A percentile compares a stretch with the other conserved stretches of the same genome.
phyloP scores from a whole-genome alignment of 2,113 vertebrate genomes.

The Myotis lucifugus region DNA sequence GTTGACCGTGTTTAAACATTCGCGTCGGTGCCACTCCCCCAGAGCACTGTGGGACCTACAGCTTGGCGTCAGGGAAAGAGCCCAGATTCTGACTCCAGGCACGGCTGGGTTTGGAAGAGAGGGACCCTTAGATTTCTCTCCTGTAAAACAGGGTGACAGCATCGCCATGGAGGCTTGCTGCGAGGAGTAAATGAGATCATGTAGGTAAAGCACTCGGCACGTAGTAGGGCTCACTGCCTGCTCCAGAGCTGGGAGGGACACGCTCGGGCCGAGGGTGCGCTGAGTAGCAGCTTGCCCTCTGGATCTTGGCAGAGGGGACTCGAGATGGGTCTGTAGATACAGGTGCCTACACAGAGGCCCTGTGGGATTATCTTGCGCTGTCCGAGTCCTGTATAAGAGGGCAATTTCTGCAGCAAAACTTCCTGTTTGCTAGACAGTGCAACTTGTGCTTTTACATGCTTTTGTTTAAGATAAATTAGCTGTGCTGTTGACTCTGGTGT shows the following conservation, averaged over 20 bases:
- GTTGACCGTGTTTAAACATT: background rate
- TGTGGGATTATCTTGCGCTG: background rate
- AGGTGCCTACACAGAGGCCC: background rate
- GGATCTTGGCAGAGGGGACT: background rate
- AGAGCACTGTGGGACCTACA: background rate
- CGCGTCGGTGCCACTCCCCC: background rate
- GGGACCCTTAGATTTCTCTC: background rate
- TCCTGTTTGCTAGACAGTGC: constrained; percentile 46
- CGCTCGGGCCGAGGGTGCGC: no score
- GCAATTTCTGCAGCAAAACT: constrained; percentile 80
- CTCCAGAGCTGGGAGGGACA: background rate
- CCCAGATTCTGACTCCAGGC: background rate
- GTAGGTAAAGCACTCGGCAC: background rate
- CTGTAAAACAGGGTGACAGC: background rate
- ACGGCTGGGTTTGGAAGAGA: background rate
- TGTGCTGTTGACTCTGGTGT: constrained; percentile 4
- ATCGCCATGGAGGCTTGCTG: background rate
- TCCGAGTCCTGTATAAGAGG: background rate
- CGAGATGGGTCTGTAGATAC: background rate
- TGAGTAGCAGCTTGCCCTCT: background rate
- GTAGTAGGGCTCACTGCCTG: background rate
- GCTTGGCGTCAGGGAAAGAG: background rate
- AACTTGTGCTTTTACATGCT: constrained; percentile 11
- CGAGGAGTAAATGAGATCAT: background rate
- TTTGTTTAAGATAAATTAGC: constrained; percentile 27